Evolutionary conservation across 92 coral and sea anemone genomes (phyloP).

Genomic region (Montipora capitata): DNA sequence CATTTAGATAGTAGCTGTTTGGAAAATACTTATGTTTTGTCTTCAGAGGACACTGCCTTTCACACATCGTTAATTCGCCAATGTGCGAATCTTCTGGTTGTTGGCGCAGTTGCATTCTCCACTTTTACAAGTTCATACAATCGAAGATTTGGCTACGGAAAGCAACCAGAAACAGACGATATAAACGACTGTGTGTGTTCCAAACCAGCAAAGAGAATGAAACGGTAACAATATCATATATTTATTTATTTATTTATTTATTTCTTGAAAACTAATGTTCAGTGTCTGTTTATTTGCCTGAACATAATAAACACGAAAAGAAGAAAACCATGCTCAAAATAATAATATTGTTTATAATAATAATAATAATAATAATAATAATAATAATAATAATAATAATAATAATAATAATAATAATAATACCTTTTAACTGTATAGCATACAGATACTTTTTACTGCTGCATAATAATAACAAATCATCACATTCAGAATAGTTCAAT

Average conservation of each 20-base stretch:
- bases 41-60: conserved; percentile 63
- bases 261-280: neutral
- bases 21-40: conserved; percentile 40
- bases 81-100: conserved; percentile 45
- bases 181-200: neutral
- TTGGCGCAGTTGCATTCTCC: conserved; percentile 73
- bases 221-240: conserved; percentile 29
- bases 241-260: neutral
- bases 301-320: neutral
- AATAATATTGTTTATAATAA: neutral
- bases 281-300: conserved; percentile 3
- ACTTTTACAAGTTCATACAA: conserved; percentile 64
- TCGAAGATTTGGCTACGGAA: conserved; percentile 39
- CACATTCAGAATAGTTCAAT: neutral
- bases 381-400: too few relatives aligned
- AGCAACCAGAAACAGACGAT: neutral
- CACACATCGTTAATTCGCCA: conserved; percentile 30
- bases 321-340: neutral
- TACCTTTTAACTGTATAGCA: neutral
- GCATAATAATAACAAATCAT: neutral
- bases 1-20: conserved; percentile 9
- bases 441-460: neutral
- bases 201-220: conserved; percentile 47
- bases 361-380: too few relatives aligned
- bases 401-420: too few relatives aligned